These are phyloP conservation scores for Loxodonta africana DNA, from an alignment of 2,113 vertebrate species.

Conservation along the genomic window DNA sequence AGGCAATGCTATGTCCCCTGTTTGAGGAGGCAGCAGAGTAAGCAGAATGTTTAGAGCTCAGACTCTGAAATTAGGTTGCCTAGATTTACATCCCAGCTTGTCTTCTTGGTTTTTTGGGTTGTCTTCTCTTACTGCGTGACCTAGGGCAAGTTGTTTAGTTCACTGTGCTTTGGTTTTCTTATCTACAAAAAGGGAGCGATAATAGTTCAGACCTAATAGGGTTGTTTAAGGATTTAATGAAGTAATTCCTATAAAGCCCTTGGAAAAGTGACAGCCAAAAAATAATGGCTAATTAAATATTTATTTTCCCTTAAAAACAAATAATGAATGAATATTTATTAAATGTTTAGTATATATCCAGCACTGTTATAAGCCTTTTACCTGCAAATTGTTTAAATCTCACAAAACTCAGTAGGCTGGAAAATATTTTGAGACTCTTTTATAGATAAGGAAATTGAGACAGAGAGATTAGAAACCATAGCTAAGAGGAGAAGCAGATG, in stretches of 20 bases:
- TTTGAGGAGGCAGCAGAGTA: not conserved
- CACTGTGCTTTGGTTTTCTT: not conserved
- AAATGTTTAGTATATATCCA: not conserved
- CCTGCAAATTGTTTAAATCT: not conserved
- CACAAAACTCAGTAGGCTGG: not conserved
- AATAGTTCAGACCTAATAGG: not conserved
- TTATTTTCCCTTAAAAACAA: not conserved
- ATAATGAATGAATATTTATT: not conserved
- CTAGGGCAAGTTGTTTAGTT: not conserved
- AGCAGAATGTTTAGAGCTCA: not conserved
- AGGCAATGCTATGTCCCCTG: not conserved
- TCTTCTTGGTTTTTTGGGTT: not conserved
- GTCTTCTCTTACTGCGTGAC: not conserved
- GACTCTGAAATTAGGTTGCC: not conserved
- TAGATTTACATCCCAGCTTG: not conserved
- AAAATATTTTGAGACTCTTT: not conserved
- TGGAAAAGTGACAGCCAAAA: not conserved
- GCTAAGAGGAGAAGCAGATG: not conserved
- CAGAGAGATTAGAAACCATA: not conserved
- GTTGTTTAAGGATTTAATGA: slow-evolving; percentile 45
- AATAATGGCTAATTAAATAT: not conserved
- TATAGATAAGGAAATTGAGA: not conserved
- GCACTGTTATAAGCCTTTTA: not conserved
- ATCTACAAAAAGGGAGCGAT: not conserved
- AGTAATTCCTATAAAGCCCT: not conserved